A percentile compares a stretch with the other conserved stretches of the same genome.
These are phyloP conservation scores for Oreamnos americanus DNA, from an alignment of 2,113 vertebrate species.

Conservation along the genomic window DNA sequence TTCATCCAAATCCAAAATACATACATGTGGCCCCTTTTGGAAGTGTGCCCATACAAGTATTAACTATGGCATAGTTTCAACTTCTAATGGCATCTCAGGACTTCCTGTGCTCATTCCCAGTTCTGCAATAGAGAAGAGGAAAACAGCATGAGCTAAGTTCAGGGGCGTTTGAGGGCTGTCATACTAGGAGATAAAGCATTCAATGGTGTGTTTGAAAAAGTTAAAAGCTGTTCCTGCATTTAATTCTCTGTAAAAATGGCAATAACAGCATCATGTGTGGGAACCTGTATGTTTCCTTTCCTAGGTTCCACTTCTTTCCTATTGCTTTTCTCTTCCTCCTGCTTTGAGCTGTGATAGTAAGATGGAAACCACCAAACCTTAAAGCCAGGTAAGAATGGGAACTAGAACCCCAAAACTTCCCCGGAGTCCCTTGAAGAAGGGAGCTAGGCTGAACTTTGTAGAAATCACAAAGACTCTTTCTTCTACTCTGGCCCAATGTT, in stretches of 20 bases:
- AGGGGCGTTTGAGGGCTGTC: neutral
- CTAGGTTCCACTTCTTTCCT: neutral
- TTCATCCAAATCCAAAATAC: neutral
- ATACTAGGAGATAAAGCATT: neutral
- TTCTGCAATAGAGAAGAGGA: neutral
- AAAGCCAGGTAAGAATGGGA: neutral
- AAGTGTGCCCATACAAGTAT: neutral
- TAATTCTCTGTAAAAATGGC: neutral
- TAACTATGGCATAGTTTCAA: neutral
- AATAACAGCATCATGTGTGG: neutral
- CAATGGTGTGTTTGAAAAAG: neutral
- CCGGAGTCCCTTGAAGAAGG: neutral
- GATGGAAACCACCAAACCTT: neutral
- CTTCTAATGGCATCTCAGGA: neutral
- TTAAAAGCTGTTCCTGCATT: neutral
- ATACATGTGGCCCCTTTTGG: neutral
- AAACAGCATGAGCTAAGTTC: neutral
- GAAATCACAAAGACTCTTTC: slow-evolving; percentile 11
- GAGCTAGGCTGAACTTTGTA: neutral
- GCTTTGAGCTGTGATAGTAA: neutral
- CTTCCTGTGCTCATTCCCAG: neutral
- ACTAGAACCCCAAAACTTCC: neutral
- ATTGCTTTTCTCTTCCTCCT: neutral
- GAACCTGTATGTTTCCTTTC: neutral
- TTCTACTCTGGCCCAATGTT: neutral